A percentile compares a stretch with the other conserved stretches of the same genome.
Conservation (phyloP, 1,140 invertebrate species). For the Nasonia giraulti region DNA sequence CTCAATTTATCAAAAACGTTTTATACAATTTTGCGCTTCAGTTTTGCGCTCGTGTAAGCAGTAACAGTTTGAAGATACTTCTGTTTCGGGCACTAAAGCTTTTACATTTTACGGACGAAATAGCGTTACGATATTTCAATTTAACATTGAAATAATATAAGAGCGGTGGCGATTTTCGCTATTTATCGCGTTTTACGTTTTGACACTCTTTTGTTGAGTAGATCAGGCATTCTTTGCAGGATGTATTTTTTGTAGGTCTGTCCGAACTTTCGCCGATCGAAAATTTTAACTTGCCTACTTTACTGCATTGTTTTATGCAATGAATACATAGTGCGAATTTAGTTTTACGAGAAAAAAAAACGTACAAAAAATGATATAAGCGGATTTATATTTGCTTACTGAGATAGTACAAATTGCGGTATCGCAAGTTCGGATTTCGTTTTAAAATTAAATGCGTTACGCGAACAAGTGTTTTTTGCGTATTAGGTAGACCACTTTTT, state of each 20-base stretch:
- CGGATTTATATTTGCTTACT: too few species aligned
- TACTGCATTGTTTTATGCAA: too few species aligned
- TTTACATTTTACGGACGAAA: background rate
- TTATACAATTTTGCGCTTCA: background rate
- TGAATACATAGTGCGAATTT: too few species aligned
- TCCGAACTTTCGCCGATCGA: too few species aligned
- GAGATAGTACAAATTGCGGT: too few species aligned
- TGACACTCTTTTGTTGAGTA: background rate
- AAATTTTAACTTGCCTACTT: too few species aligned
- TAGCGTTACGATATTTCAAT: background rate
- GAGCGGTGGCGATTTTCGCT: background rate
- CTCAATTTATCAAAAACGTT: background rate
- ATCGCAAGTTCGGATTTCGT: too few species aligned
- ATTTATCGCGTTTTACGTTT: background rate
- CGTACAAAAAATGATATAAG: too few species aligned
- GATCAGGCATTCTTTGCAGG: background rate
- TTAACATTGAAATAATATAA: background rate
- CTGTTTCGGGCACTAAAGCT: background rate
- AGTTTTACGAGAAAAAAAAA: too few species aligned
- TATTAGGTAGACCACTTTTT: too few species aligned
- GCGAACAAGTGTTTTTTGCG: too few species aligned
- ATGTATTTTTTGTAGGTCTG: background rate
- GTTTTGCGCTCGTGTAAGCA: conserved; percentile 1
- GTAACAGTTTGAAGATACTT: background rate
- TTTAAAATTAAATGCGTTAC: too few species aligned